phyloP scores from a whole-genome alignment of 2,888 invertebrate genomes.

The Epinotia ramella region DNA sequence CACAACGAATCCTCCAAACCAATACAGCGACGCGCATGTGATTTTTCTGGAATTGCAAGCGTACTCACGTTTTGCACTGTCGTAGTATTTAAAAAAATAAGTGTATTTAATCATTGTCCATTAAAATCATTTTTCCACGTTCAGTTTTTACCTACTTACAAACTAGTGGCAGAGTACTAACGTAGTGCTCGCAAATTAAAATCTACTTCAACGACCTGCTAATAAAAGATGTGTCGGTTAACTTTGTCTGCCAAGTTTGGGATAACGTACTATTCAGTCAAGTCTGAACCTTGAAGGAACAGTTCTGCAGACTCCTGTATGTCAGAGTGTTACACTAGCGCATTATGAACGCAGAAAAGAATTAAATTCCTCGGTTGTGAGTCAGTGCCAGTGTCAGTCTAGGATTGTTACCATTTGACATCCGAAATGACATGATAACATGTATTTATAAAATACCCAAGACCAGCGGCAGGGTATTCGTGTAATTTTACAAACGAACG shows the following conservation, averaged over 20 bases:
- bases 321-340: slow-evolving; percentile 48
- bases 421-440: background rate
- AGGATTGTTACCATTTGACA: background rate
- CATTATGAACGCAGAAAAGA: background rate
- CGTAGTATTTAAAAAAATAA: no score
- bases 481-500: no score
- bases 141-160: no score
- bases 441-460: no score
- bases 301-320: slow-evolving; percentile 53
- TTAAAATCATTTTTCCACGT: no score
- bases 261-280: slow-evolving; percentile 62
- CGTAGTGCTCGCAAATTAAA: slow-evolving; percentile 51
- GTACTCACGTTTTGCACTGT: no score
- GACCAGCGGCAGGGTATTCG: no score
- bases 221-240: slow-evolving; percentile 65
- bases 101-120: no score
- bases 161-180: no score
- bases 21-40: no score
- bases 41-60: no score
- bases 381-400: background rate
- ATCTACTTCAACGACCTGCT: slow-evolving; percentile 57
- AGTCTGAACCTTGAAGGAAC: slow-evolving; percentile 59
- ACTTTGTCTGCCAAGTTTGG: slow-evolving; percentile 60
- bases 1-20: no score
- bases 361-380: background rate